Evolutionary conservation across 2,113 vertebrate species (phyloP).

Genomic region (Megalops atlanticus): DNA sequence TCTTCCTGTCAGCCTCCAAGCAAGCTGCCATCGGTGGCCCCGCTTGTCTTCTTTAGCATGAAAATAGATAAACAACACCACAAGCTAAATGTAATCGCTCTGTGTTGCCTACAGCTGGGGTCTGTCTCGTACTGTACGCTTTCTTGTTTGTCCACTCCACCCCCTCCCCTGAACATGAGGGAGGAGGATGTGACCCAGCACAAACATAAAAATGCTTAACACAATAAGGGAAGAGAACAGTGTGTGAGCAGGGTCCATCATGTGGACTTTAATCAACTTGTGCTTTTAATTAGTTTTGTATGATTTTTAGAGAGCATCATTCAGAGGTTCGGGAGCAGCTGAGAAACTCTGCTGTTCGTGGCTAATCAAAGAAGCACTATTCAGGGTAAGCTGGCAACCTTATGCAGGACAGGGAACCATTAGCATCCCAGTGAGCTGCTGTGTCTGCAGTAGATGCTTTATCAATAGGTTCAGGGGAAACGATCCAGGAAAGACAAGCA

Average conservation of each 20-base stretch:
- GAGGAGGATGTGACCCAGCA: neutral
- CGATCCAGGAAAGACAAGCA: too few species aligned
- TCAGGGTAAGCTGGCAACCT: too few species aligned
- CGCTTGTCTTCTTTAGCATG: conserved; percentile 60
- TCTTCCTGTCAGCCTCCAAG: conserved; percentile 37
- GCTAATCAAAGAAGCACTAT: too few species aligned
- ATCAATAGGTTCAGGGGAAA: too few species aligned
- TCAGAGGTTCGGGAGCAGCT: neutral
- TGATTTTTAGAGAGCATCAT: conserved; percentile 42
- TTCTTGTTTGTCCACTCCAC: neutral
- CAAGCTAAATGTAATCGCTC: neutral
- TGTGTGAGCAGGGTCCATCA: conserved; percentile 34
- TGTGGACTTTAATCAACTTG: conserved; percentile 46
- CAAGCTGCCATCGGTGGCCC: conserved; percentile 51
- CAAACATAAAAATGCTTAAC: too few species aligned
- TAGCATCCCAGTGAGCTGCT: too few species aligned
- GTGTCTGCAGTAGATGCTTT: too few species aligned
- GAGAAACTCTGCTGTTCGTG: neutral
- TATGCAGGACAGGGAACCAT: too few species aligned
- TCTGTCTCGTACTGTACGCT: neutral
- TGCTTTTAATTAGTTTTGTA: conserved; percentile 53
- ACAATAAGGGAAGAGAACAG: conserved; percentile 12
- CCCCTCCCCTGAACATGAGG: neutral
- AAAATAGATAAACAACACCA: conserved; percentile 46
- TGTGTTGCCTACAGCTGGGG: neutral